Base-by-base conservation (phyloP, 2,113 vertebrate species). In the Silurus meridionalis region DNA sequence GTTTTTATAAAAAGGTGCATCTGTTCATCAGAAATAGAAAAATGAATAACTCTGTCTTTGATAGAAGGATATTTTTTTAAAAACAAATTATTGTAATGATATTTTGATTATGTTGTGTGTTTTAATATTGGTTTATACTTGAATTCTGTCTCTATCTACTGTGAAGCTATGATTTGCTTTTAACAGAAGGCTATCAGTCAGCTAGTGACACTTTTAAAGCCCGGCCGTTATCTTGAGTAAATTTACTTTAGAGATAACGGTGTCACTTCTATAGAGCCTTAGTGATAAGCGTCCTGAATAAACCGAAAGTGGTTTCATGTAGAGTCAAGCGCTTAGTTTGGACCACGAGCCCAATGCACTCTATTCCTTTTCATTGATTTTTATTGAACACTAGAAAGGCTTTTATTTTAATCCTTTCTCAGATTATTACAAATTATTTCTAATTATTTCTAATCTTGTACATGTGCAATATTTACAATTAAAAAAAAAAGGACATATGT, bases 161-260 rank as follows among this genome's bases (percentile, higher is more conserved):
- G 21, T 64, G n/a, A 82, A 67, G 14, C 7, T 5, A 8, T 3
- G 52, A 50, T 78, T 55, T 5, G 15, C 17, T 5, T 6, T 8
- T 1, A 52, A 9, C 23, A 78, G 52, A 15, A 0, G 48, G 58
- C 64, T 85, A 85, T 85, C 83, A 79, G 57, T 63, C 23, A 13
- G 21, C 21, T 28, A 77, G 64, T 13, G 21, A n/a, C 37, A 37
- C 37, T 37, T 2, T 37, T 37, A 37, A 37, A 37, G 37, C 37
- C 37, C 37, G 37, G 37, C 37, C 25, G 52, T 82, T 89, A 85
- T 60, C 69, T 64, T 37, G 17, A 53, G 8, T n/a, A 87, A 80
- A 79, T 87, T 87, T 83, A 89, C 85, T 63, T 6, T 9, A 85
- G 85, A 85, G 85, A 85, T 89, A 89, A 69, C 58, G 1, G 46